These are phyloP conservation scores for Tolmerus cingulatus DNA, from an alignment of 2,888 invertebrate species.

Conservation along the genomic window DNA sequence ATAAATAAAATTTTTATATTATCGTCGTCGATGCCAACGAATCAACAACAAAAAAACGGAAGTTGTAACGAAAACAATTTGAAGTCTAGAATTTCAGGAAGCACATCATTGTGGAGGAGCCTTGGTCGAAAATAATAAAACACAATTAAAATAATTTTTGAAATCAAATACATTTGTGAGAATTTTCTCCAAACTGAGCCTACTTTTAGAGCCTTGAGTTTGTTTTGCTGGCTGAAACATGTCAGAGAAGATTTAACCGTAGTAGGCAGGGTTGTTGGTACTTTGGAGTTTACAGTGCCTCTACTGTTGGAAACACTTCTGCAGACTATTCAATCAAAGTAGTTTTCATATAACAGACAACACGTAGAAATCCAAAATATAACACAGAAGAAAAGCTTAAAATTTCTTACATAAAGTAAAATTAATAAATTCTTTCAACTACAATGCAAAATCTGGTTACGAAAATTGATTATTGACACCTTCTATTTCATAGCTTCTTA, in stretches of 20 bases:
- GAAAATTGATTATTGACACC: no score
- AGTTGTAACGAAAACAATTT: background rate
- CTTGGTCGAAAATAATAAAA: background rate
- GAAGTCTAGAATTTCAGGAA: slow-evolving; percentile 7
- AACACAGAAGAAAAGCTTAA: no score
- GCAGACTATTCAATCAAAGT: no score
- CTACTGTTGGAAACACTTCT: background rate
- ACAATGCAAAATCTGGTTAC: no score
- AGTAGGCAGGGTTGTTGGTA: background rate
- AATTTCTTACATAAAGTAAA: background rate
- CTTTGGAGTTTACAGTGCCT: background rate
- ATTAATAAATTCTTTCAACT: no score
- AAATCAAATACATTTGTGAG: background rate
- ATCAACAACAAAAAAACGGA: background rate
- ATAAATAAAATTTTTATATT: background rate
- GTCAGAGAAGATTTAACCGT: background rate
- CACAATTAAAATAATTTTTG: slow-evolving; percentile 5
- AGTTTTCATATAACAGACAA: no score
- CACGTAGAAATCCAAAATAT: no score
- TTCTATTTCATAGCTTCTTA: no score
- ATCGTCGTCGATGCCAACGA: background rate
- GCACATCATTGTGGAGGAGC: background rate
- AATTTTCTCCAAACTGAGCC: background rate
- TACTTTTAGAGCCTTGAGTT: background rate
- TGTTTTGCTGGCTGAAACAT: background rate